Evolutionary conservation across 1,140 invertebrate species (phyloP), one percentile per base, ranked within the genome.

Genomic region (Drosophila fuyamai): DNA sequence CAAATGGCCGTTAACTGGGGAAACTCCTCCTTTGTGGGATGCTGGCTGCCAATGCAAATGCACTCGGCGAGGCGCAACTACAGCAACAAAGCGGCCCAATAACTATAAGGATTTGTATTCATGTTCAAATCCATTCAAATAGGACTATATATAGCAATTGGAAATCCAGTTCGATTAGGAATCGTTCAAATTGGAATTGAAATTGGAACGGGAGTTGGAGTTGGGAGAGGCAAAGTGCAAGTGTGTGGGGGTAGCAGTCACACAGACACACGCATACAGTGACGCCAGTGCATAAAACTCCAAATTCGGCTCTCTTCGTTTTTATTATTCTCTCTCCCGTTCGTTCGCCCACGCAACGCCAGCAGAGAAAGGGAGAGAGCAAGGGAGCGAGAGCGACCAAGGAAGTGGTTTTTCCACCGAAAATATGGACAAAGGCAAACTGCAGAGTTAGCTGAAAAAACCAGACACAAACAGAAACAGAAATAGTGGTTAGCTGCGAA

Each of bases 291-390:
- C 59, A 68, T 67, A 68, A 51, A 79, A 79, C 62, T 82, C 75
- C 79, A 44, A 43, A 68, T 43, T 65, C 35, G 46, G 63, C 43
- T 66, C 44, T 76, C 50, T 61, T 71, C 32, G 35, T 77, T 61
- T 40, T 40, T 48, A 35, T 65, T 44, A 59, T 32, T 51, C 62
- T 50, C 43, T 55, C 62, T 67, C 56, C 61, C 36, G 51, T 41
- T 56, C 66, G 55, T 59, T 81, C 75, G 66, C 83, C 83, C 86
- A 86, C 83, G 83, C 83, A 35, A 60, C 48, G 46, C 46, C 46
- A 9, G 27, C 18, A 36, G 27, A 61, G 57, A 53, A 51, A 55
- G 43, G 46, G 44, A 46, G 47, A 62, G 48, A 51, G 55, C 53
- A 56, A 57, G 54, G 32, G 32, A 53, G 63, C 41, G 47, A 13